Evolutionary conservation across 1,140 invertebrate genomes (phyloP).

Genomic region (Drosophila repletoides): DNA sequence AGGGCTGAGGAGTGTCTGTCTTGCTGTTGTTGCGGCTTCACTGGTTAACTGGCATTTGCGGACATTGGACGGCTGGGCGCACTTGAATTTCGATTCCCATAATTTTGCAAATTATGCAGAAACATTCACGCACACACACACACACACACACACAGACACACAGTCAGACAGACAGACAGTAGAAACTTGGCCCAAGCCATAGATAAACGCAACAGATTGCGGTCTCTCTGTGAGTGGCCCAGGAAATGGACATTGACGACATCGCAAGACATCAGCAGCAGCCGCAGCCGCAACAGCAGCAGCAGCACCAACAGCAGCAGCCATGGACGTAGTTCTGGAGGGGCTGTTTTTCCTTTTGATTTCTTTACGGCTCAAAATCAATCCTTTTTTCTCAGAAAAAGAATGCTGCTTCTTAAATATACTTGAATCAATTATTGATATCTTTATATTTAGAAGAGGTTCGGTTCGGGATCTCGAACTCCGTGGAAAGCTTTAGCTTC

Average conservation of each 20-base stretch:
- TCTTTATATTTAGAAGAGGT: too few relatives aligned
- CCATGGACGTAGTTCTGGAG: too few relatives aligned
- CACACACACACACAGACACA: constrained; percentile 12
- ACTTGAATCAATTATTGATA: too few relatives aligned
- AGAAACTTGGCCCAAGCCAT: constrained; percentile 34
- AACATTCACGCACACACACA: constrained; percentile 49
- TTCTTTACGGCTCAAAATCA: too few relatives aligned
- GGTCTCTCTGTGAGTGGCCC: constrained; percentile 42
- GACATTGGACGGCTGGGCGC: constrained; percentile 36
- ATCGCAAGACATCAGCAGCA: constrained; percentile 30
- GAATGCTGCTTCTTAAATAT: too few relatives aligned
- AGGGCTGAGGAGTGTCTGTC: neutral
- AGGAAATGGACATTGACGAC: constrained; percentile 53
- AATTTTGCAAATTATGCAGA: constrained; percentile 57
- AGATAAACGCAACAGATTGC: constrained; percentile 51
- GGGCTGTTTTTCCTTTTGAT: too few relatives aligned
- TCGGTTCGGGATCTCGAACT: too few relatives aligned
- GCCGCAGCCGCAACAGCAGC: neutral
- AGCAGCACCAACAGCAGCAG: neutral
- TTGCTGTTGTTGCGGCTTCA: constrained; percentile 36
- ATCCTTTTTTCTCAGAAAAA: too few relatives aligned
- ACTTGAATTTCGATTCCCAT: constrained; percentile 55
- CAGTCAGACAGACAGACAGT: neutral
- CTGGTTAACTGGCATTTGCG: constrained; percentile 53
- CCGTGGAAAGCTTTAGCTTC: too few relatives aligned